These are phyloP conservation scores for Euthynnus affinis DNA, from an alignment of 2,797 vertebrate species.

Conservation along the genomic window DNA sequence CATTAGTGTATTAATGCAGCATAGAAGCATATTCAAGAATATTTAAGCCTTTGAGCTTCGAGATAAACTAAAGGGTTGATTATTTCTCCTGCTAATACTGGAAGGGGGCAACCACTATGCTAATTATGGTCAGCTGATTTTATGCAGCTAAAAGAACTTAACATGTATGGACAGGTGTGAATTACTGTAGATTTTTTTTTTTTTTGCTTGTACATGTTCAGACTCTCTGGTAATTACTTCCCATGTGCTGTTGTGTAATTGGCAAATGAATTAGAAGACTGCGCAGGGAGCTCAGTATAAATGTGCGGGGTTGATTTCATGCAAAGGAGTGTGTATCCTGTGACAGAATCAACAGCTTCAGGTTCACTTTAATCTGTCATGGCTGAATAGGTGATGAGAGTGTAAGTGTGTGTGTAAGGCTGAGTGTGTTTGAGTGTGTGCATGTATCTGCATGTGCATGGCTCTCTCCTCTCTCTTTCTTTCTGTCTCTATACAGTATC, in stretches of 20 bases:
- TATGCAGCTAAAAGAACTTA: background rate
- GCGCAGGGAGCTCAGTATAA: slow-evolving; percentile 16
- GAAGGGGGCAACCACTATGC: background rate
- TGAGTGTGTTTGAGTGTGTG: no score
- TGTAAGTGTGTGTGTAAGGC: background rate
- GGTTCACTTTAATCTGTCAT: slow-evolving; percentile 40
- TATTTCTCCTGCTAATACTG: background rate
- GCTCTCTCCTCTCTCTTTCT: no score
- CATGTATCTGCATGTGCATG: no score
- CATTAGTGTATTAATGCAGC: slow-evolving; percentile 13
- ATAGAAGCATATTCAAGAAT: slow-evolving; percentile 19
- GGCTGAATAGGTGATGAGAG: slow-evolving; percentile 44
- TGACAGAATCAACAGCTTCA: slow-evolving; percentile 48
- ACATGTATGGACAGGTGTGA: slow-evolving; percentile 43
- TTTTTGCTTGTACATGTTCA: slow-evolving; percentile 21
- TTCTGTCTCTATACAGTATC: background rate
- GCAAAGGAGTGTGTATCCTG: background rate
- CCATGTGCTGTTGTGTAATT: slow-evolving; percentile 30
- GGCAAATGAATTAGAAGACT: slow-evolving; percentile 44
- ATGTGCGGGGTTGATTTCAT: slow-evolving; percentile 33
- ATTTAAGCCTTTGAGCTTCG: slow-evolving; percentile 38
- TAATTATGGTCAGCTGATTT: slow-evolving; percentile 35
- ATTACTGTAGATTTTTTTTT: slow-evolving; percentile 24
- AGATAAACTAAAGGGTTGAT: slow-evolving; percentile 5
- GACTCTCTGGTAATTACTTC: slow-evolving; percentile 47